These are phyloP conservation scores for Dryobates pubescens DNA, from an alignment of 2,797 vertebrate genomes.

Conservation along the genomic window DNA sequence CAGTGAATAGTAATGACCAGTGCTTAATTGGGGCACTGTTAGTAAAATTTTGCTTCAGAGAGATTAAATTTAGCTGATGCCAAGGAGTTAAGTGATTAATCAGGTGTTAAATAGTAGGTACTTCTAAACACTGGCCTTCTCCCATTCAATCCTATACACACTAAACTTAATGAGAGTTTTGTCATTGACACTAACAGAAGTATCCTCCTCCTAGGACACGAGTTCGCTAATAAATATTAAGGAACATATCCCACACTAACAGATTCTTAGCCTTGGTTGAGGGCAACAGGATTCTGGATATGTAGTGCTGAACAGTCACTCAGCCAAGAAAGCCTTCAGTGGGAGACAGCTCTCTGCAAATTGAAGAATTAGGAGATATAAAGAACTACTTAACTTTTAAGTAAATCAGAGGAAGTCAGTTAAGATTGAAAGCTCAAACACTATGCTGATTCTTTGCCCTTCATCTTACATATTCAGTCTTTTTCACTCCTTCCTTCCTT, in stretches of 20 bases:
- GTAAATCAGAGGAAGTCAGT: background rate
- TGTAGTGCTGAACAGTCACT: background rate
- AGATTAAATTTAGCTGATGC: conserved; percentile 45
- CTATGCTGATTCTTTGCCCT: background rate
- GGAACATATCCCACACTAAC: background rate
- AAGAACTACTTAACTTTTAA: background rate
- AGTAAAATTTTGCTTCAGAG: conserved; percentile 63
- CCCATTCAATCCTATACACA: background rate
- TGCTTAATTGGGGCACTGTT: conserved; percentile 50
- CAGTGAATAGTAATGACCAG: conserved; percentile 35
- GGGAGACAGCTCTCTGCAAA: background rate
- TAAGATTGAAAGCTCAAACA: background rate
- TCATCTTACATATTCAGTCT: background rate
- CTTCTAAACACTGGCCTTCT: background rate
- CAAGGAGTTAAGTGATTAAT: conserved; percentile 60
- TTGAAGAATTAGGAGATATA: background rate
- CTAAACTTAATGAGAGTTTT: conserved; percentile 41
- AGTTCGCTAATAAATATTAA: background rate
- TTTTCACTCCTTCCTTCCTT: background rate
- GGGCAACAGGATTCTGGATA: background rate
- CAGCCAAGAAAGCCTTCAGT: background rate
- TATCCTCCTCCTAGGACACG: background rate
- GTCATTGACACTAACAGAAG: background rate
- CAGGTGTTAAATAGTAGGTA: conserved; percentile 33
- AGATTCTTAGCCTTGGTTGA: background rate